Base-by-base conservation (phyloP, 2,113 vertebrate species). In the Artemisiospiza belli region DNA sequence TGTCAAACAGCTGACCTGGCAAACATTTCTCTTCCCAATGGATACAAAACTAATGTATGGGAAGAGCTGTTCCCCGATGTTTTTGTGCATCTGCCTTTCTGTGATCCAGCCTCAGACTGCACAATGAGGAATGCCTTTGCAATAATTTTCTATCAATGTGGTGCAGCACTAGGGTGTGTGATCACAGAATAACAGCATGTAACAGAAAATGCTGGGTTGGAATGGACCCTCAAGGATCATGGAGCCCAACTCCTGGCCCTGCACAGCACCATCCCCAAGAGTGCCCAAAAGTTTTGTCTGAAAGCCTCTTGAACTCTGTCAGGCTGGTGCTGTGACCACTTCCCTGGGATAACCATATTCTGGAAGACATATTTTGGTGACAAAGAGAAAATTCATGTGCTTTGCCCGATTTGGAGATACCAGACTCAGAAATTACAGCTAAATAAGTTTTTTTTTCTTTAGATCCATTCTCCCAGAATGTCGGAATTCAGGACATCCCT, bases 11-110 rank as follows among this genome's bases (percentile, higher is more conserved):
- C 62, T 94, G 87, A 82, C n/a, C 68, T 25, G 47, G 61, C 37
- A 77, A 83, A 81, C 57, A 62, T 54, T 72, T 49, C 43, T 63
- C 24, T 79, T 72, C 58, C 49, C 62, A 61, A n/a, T 1, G 24
- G 64, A 15, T 15, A 57, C 1, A 8, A 57, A 51, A 11, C 2
- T 25, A 46, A 2, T 1, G 12, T 5, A 30, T 3, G 20, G 67
- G 24, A 52, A 76, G 25, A 72, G 27, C 5, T 57, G 25, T 51
- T 39, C 44, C 49, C 55, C 8, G 20, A 17, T 7, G 20, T 62
- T 43, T 69, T 61, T 28, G 4, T 44, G 37, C 55, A 20, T 10
- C 31, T 77, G 30, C 27, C 19, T 64, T 69, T 61, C 72, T 62
- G 20, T 0, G 2, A 54, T 10, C n/a, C 11, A 54, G 9, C 27